A percentile compares a stretch with the other conserved stretches of the same genome.
These are phyloP conservation scores for Lampropteryx suffumata DNA, from an alignment of 2,888 invertebrate species.

Conservation along the genomic window DNA sequence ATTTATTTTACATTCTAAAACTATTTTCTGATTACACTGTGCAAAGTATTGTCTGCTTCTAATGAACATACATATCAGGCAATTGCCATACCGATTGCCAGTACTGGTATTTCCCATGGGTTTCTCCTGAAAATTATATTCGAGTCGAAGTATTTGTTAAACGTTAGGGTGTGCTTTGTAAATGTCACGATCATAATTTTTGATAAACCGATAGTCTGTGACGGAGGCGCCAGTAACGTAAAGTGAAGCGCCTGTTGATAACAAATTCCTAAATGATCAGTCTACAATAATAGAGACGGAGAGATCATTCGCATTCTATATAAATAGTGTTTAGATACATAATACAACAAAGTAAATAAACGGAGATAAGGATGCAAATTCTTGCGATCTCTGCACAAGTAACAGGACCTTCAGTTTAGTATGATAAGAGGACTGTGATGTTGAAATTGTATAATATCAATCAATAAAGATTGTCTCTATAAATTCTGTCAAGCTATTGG, in stretches of 20 bases:
- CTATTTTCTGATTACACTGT: too few species aligned
- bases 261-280: constrained; percentile 18
- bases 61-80: too few species aligned
- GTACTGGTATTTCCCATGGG: constrained; percentile 27
- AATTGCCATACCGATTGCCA: too few species aligned
- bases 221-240: constrained; percentile 6
- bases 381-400: constrained; percentile 17
- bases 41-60: too few species aligned
- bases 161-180: too few species aligned
- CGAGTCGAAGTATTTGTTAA: background rate
- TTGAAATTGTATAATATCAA: background rate
- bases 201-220: constrained; percentile 3
- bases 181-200: background rate
- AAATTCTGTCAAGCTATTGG: background rate
- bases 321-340: constrained; percentile 47
- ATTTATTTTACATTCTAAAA: too few species aligned
- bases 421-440: constrained; percentile 1
- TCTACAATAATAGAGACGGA: constrained; percentile 38
- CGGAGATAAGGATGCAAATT: constrained; percentile 48
- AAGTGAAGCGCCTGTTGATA: background rate
- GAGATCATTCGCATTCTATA: constrained; percentile 40
- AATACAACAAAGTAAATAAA: constrained; percentile 37
- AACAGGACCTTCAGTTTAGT: background rate
- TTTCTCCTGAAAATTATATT: constrained; percentile 16
- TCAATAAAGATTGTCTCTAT: too few species aligned